A percentile compares a stretch with the other conserved stretches of the same genome.
These are phyloP conservation scores for Epinotia ramella DNA, from an alignment of 2,888 invertebrate genomes.

Conservation along the genomic window DNA sequence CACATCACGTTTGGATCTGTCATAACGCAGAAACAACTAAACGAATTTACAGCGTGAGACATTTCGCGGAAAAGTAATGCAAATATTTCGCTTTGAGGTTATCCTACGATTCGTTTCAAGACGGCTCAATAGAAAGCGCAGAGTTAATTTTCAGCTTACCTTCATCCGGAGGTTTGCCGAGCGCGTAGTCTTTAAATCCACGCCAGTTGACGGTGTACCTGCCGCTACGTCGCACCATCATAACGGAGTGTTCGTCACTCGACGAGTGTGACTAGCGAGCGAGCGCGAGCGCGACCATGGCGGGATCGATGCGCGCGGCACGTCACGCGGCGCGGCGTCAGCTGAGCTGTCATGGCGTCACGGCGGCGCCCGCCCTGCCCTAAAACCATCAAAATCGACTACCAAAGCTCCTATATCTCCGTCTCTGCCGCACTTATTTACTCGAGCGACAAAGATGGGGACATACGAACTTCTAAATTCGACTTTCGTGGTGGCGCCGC, in stretches of 20 bases:
- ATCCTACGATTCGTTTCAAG: constrained; percentile 52
- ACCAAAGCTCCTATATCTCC: too few relatives aligned
- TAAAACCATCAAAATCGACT: too few relatives aligned
- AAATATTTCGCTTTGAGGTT: constrained; percentile 60
- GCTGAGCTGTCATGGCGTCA: constrained; percentile 70
- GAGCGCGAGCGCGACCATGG: constrained; percentile 53
- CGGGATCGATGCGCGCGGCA: constrained; percentile 69
- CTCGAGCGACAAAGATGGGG: too few relatives aligned
- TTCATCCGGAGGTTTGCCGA: constrained; percentile 80
- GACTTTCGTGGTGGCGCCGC: too few relatives aligned
- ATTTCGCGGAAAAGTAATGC: constrained; percentile 35
- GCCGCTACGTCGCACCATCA: constrained; percentile 83
- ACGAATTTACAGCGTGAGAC: constrained; percentile 1
- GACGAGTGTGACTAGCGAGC: constrained; percentile 51
- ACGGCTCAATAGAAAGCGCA: constrained; percentile 1
- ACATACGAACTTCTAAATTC: too few relatives aligned
- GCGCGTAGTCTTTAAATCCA: constrained; percentile 79
- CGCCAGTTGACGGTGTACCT: constrained; percentile 83
- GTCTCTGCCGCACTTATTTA: too few relatives aligned
- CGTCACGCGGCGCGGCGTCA: constrained; percentile 76
- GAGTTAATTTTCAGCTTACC: constrained; percentile 62
- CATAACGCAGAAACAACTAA: background rate
- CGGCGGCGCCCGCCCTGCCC: constrained; percentile 54
- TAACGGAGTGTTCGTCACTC: constrained; percentile 61
- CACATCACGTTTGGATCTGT: constrained; percentile 7